Percentiles rank a stretch among this genome's conserved stretches.
Conservation (phyloP, 2,113 vertebrate genomes). For the cattle (Bos taurus) region ARS-UCD2.0 NC_037337.1:73567001-73567500, state of each 20-base stretch:
- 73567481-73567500: not conserved
- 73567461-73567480: not conserved
- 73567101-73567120: not conserved
- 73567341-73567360: not conserved
- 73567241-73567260: not conserved
- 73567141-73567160: not conserved
- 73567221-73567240: too few relatives aligned
- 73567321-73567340: not conserved
- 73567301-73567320: not conserved
- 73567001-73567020: not conserved
- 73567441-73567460: not conserved
- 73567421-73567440: not conserved
- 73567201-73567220: not conserved
- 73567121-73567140: not conserved
- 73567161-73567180: not conserved
- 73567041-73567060: not conserved
- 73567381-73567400: not conserved
- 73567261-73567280: not conserved
- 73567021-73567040: not conserved
- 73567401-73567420: not conserved
- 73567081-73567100: not conserved
- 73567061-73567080: not conserved
- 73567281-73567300: not conserved
- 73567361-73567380: not conserved
- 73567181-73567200: not conserved